Evolutionary conservation across 2,888 invertebrate genomes (phyloP), one percentile per base, ranked within the genome.

Genomic region (Protophormia terraenovae): DNA sequence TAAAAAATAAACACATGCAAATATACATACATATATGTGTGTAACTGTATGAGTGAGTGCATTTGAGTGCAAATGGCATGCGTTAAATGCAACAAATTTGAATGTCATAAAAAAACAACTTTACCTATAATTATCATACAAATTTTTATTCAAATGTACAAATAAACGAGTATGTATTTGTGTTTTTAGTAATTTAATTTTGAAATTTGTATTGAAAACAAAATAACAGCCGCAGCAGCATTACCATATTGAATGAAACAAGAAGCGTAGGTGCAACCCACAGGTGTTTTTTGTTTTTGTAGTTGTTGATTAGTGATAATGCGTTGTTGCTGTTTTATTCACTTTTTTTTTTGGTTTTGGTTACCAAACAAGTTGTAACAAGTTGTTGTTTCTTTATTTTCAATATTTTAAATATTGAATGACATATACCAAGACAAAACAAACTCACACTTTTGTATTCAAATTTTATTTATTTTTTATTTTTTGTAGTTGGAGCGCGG

Each of bases 241-340:
- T 27, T 19, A 19, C 32, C 62, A 83, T 12, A 78, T 53, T 53
- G 45, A 80, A 67, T 62, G 22, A 29, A 71, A 71, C 55, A 83
- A 83, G 47, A 77, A 75, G 83, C 77, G 86, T 86, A 86, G 86
- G 86, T 86, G 86, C 86, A 76, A 83, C 86, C 83, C 83, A 83
- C 86, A 83, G 80, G 86, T 84, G 82, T 73, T 78, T 73, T n/a
- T 45, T 19, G 41, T 72, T 47, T 4, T 16, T 35, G 24, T 29
- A 45, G 27, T 62, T 71, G 60, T 38, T 71, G 38, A 12, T 60
- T 75, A 29, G 22, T 53, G n/a, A 73, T 32, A 67, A 73, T 60
- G 75, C 71, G 69, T 76, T 32, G 53, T 64, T 58, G 62, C 4
- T 35, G 38, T 24, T 73, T 66, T 67, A 45, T 53, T 29, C 41